Conservation (phyloP, 1,140 invertebrate species). For the Drosophila novamexicana region DNA sequence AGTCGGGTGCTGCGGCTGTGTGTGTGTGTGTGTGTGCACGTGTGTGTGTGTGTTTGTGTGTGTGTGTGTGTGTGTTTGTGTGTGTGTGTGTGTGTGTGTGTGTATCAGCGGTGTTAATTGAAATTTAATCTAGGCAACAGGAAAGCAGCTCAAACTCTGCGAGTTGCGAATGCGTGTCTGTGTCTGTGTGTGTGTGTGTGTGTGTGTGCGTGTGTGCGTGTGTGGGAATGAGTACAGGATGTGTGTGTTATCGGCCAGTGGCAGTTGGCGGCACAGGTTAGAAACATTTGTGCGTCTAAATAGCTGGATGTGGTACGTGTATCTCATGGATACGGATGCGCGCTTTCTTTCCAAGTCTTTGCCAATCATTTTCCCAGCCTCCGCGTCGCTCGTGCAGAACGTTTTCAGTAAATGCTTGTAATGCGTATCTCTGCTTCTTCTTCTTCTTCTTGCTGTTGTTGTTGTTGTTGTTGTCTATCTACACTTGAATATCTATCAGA, state of each 20-base stretch:
- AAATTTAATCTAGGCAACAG: conserved; percentile 74
- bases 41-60: conserved; percentile 9
- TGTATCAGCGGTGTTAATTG: conserved; percentile 69
- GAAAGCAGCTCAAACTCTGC: conserved; percentile 40
- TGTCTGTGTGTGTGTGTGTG: neutral
- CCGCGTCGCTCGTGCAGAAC: conserved; percentile 12
- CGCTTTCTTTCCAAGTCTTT: conserved; percentile 44
- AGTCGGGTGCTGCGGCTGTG: conserved; percentile 17
- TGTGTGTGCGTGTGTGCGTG: conserved; percentile 33
- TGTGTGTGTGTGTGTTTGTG: conserved; percentile 19
- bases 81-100: conserved; percentile 10
- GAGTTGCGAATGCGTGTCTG: conserved; percentile 24
- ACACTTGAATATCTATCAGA: conserved; percentile 50
- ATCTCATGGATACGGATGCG: conserved; percentile 70
- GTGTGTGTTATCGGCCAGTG: conserved; percentile 46
- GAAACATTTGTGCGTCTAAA: conserved; percentile 73
- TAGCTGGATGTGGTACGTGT: conserved; percentile 39
- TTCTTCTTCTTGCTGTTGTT: neutral
- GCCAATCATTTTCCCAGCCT: conserved; percentile 52
- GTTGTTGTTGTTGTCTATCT: conserved; percentile 30
- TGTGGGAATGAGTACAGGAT: conserved; percentile 36
- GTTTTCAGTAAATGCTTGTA: conserved; percentile 1
- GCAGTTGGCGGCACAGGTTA: conserved; percentile 65
- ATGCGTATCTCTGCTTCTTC: conserved; percentile 9
- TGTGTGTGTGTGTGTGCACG: conserved; percentile 22